Evolutionary conservation across 2,888 invertebrate species (phyloP).

Genomic region (Eubasilissa splendida): DNA sequence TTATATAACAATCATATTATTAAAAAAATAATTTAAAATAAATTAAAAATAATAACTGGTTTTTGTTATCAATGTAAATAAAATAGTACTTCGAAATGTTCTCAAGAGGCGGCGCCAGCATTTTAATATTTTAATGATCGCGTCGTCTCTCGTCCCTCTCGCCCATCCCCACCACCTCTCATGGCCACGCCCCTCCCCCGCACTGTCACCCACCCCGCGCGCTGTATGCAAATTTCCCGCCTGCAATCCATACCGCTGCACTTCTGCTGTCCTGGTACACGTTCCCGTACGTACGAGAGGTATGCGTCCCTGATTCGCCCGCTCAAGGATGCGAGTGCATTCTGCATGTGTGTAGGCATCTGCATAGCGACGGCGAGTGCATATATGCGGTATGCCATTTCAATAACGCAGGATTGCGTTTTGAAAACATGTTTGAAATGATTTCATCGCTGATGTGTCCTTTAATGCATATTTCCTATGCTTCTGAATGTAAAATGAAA

Average conservation of each 20-base stretch:
- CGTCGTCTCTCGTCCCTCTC: constrained; percentile 3
- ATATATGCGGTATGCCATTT: background rate
- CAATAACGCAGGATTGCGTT: no score
- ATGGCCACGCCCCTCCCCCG: constrained; percentile 48
- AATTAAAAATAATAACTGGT: no score
- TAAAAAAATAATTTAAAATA: no score
- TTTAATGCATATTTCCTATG: no score
- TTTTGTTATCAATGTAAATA: no score
- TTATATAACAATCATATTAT: no score
- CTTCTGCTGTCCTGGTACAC: background rate
- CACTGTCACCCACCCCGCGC: constrained; percentile 25
- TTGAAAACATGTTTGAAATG: no score
- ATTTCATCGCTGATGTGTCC: no score
- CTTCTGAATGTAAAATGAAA: no score
- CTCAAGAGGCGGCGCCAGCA: constrained; percentile 36
- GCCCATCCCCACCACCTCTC: constrained; percentile 4
- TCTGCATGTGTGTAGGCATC: background rate
- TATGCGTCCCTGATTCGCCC: constrained; percentile 2
- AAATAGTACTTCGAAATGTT: constrained; percentile 2
- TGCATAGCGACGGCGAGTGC: background rate
- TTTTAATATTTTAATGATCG: constrained; percentile 56
- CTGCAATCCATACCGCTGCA: constrained; percentile 37
- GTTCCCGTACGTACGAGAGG: no score
- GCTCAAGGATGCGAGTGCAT: constrained; percentile 16
- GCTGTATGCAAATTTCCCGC: constrained; percentile 49